Evolutionary conservation across 2,797 vertebrate genomes (phyloP), one percentile per base, ranked within the genome.

Genomic region (Falco peregrinus): DNA sequence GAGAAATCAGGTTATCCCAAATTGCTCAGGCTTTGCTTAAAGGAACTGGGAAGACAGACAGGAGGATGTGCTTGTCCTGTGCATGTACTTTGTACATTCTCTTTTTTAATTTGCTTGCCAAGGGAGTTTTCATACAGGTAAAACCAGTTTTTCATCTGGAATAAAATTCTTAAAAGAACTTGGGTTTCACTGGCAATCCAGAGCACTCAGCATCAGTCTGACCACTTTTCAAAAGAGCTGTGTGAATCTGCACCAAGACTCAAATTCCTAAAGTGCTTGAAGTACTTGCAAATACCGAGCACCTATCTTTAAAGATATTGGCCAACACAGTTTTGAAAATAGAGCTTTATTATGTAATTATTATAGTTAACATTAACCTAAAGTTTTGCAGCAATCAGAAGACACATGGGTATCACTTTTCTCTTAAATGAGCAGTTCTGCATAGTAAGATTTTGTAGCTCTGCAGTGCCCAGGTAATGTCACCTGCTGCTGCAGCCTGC

Each of bases 401-500:
- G 35, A 16, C 16, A 41, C 6, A 2, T 3, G 51, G 63, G 4
- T 28, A 16, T 37, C 4, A 2, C 2, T 45, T 85, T 83, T 74
- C 48, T 57, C n/a, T 51, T 5, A 60, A 43, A 35, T 4, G 19
- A 22, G 25, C 11, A 19, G 11, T 17, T 84, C 22, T 60, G n/a
- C 22, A 1, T 1, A 3, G 25, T 11, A n/a, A 68, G 26, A 5
- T 28, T 22, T 9, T 11, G 31, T 3, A 13, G 65, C 5, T 21
- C 15, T 39, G 45, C 21, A 35, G 24, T 5, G 16, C 3, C 37
- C 16, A 4, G 14, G 3, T 11, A 3, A 13, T 1, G 2, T 51
- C 24, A 6, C n/a, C 16, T 16, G 3, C 22, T 3, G 8, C 26
- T 26, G 54, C 28, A 35, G 19, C 29, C 14, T 68, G 22, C 39